Base-by-base conservation (phyloP, 1,140 invertebrate genomes). In the Trinorchestia longiramus region DNA sequence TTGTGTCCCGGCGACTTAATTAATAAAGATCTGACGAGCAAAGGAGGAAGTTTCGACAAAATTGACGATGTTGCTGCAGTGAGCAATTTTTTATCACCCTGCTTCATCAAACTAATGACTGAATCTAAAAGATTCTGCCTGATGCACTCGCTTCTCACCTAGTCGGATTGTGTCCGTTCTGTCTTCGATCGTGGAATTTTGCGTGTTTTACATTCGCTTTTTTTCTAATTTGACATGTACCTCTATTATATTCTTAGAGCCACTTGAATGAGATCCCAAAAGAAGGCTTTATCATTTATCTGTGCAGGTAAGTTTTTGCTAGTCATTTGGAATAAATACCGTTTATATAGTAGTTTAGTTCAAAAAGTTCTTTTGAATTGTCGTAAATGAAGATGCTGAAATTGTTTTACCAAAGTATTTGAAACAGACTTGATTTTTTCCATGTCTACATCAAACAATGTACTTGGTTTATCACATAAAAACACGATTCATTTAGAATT, bases 1-100 rank as follows among this genome's bases (percentile, higher is more conserved):
- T 40, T 94, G 43, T 94, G 43, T 94, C 92, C 47, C 43, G 43
- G 43, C 43, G 44, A 94, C 92, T 94, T 94, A 45, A 94, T 94
- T 94, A 94, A 94, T 94, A 94, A 94, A 94, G 43, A 94, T 94
- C 43, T 43, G 92, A 44, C 92, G 92, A 94, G 92, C 92, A 94
- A 94, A 94, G 92, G 92, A 43, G 44, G 43, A 94, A 94, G 6
- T 94, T 94, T 45, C 41, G 43, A 45, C 36, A 94, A 94, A 94
- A 94, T 94, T 94, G 43, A 47, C 92, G 44, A 45, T 94, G 92
- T 94, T 94, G 92, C 92, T 94, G 92, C 92, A 94, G 43, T 94
- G 92, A 45, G 92, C 92, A 94, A 8, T n/a, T 94, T 94, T 94
- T 94, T 94, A n/a, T 43, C 88, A 44, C 36, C 92, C 0, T 40